Base-by-base conservation (phyloP, 2,888 invertebrate genomes). In the Heliconius hortense region DNA sequence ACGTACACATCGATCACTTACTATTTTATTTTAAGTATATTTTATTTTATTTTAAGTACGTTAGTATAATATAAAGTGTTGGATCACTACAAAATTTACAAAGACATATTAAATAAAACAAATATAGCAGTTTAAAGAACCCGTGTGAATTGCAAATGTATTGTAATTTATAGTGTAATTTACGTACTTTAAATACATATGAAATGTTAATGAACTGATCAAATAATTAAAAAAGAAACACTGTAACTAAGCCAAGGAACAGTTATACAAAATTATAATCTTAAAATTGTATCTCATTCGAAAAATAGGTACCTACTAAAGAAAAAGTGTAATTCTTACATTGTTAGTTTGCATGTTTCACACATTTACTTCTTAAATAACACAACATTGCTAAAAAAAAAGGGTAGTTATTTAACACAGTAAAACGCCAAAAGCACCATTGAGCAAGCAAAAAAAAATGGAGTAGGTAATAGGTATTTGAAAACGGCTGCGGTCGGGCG, bases 401-500 rank as follows among this genome's bases (percentile, higher is more conserved):
- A n/a, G n/a, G 7, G 24, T 59, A 59, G 15, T 15, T 59, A 59
- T 24, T 15, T 60, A 5, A 28, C 39, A 24, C 39, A 15, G 35
- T 39, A 64, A n/a, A 35, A 39, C n/a, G 24, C 24, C 24, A 39
- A 66, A 66, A 66, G 39, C 24, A 66, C 39, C 24, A 26, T 24
- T 13, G 39, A 66, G 26, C 31, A 15, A 76, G 73, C 59, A 76
- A 35, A 76, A 74, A 73, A 48, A 68, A 66, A 70, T 74, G 64
- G 66, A 71, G 68, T 53, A 70, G 64, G 69, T 56, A 68, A 72
- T 71, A 71, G 71, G 73, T 75, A 78, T 78, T 78, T 79, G 74
- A 79, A 78, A 79, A 74, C 77, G 77, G 75, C 77, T 80, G 80
- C 76, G 81, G 80, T 81, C 77, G 80, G 79, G 79, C 81, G 81